phyloP scores from a whole-genome alignment of 2,113 vertebrate species.

The Peucedramus taeniatus region DNA sequence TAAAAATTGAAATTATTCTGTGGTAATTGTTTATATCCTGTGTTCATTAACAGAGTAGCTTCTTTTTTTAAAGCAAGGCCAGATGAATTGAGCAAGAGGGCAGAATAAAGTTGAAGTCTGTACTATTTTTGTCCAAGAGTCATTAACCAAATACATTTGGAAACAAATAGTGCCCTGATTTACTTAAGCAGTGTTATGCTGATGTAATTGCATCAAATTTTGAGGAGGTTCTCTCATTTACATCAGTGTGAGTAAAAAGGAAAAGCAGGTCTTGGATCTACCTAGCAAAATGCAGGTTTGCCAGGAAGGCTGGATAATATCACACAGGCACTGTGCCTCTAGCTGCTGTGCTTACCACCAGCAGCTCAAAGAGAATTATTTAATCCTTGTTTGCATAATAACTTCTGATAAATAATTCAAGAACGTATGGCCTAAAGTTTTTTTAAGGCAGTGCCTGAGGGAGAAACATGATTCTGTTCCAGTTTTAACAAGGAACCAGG shows the following conservation, averaged over 20 bases:
- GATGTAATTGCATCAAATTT: background rate
- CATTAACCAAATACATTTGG: constrained; percentile 29
- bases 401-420: constrained; percentile 75
- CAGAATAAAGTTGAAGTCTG: background rate
- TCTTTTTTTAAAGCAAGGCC: background rate
- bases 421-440: constrained; percentile 44
- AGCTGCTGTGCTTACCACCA: constrained; percentile 48
- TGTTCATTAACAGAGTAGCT: background rate
- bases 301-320: background rate
- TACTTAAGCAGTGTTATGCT: background rate
- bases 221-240: background rate
- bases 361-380: constrained; percentile 84
- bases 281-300: constrained; percentile 18
- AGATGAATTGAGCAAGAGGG: background rate
- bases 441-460: constrained; percentile 56
- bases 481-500: constrained; percentile 38
- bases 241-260: background rate
- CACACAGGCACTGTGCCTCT: constrained; percentile 34
- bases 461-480: constrained; percentile 58
- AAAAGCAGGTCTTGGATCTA: background rate
- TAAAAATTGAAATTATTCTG: background rate
- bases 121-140: constrained; percentile 4
- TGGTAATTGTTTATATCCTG: background rate
- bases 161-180: constrained; percentile 13
- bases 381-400: constrained; percentile 78